A percentile compares a stretch with the other conserved stretches of the same genome.
These are phyloP conservation scores for Gambusia holbrooki DNA, from an alignment of 2,113 vertebrate species.

Conservation along the genomic window DNA sequence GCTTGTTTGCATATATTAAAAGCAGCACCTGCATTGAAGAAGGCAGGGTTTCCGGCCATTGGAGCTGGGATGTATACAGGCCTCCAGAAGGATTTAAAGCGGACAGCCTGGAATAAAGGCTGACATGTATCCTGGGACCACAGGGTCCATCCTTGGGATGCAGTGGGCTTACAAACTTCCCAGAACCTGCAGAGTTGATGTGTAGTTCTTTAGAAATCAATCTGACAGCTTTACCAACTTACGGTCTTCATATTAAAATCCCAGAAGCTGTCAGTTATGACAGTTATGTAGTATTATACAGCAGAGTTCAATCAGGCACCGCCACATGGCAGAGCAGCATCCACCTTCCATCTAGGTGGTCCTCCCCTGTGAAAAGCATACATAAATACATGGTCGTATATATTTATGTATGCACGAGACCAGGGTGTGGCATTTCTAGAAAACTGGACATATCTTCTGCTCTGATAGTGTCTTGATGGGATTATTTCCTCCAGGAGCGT, in stretches of 20 bases:
- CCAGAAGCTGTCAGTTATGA: slow-evolving; percentile 28
- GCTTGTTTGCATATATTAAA: slow-evolving; percentile 84
- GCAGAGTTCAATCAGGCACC: slow-evolving; percentile 36
- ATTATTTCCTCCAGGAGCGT: slow-evolving; percentile 55
- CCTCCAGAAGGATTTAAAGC: slow-evolving; percentile 35
- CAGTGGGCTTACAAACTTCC: slow-evolving; percentile 37
- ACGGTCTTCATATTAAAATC: slow-evolving; percentile 51
- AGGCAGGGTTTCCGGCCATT: slow-evolving; percentile 40
- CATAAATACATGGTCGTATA: slow-evolving; percentile 62
- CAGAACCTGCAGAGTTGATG: slow-evolving; percentile 45
- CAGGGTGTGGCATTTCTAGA: slow-evolving; percentile 42
- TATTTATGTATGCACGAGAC: slow-evolving; percentile 57
- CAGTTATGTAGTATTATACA: slow-evolving; percentile 41
- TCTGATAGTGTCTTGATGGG: slow-evolving; percentile 63
- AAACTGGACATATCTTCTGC: slow-evolving; percentile 67
- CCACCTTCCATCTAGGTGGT: slow-evolving; percentile 50
- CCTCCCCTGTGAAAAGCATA: slow-evolving; percentile 56
- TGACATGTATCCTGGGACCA: slow-evolving; percentile 59
- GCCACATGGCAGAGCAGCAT: slow-evolving; percentile 34
- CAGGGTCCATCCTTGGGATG: slow-evolving; percentile 46
- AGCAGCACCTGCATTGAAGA: slow-evolving; percentile 82
- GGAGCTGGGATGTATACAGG: slow-evolving; percentile 32
- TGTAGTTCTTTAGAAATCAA: slow-evolving; percentile 64
- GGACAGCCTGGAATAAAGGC: slow-evolving; percentile 51
- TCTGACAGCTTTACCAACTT: slow-evolving; percentile 58